These are phyloP conservation scores for Synodontis membranacea DNA, from an alignment of 2,113 vertebrate species.

Conservation along the genomic window DNA sequence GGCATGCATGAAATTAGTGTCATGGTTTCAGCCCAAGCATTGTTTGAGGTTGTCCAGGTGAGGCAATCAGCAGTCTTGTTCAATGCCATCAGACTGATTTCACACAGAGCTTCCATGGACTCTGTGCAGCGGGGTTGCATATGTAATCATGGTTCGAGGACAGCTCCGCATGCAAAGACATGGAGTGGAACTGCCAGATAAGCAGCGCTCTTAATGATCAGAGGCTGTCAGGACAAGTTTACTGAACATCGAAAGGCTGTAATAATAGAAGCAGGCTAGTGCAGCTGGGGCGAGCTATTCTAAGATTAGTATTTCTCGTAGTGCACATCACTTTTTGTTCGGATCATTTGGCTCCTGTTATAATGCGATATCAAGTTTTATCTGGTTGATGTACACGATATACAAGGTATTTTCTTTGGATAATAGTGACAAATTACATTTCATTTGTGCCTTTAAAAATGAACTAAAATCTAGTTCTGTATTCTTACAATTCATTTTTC, in stretches of 20 bases:
- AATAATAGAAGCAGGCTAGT: slow-evolving; percentile 43
- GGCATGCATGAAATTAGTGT: slow-evolving; percentile 21
- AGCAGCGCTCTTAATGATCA: slow-evolving; percentile 35
- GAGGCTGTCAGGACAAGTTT: slow-evolving; percentile 47
- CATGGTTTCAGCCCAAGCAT: slow-evolving; percentile 2
- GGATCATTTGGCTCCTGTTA: neutral
- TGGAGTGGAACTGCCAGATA: slow-evolving; percentile 44
- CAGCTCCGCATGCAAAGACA: slow-evolving; percentile 1
- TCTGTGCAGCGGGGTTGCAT: slow-evolving; percentile 1
- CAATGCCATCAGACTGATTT: slow-evolving; percentile 16
- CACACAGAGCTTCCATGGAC: neutral
- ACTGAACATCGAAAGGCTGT: slow-evolving; percentile 26
- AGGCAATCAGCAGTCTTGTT: neutral
- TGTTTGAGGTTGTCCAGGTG: slow-evolving; percentile 7
- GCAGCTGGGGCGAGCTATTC: slow-evolving; percentile 2
- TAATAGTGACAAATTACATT: neutral
- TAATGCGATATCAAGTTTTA: neutral
- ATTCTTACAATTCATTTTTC: too few relatives aligned
- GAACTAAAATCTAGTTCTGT: too few relatives aligned
- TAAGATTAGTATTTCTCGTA: neutral
- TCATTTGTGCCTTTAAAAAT: neutral
- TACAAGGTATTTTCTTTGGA: neutral
- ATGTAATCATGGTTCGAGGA: slow-evolving; percentile 38
- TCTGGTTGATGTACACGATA: neutral
- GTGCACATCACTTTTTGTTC: neutral